Conservation (phyloP, 2,113 vertebrate genomes). For the Hippocampus abdominalis region DNA sequence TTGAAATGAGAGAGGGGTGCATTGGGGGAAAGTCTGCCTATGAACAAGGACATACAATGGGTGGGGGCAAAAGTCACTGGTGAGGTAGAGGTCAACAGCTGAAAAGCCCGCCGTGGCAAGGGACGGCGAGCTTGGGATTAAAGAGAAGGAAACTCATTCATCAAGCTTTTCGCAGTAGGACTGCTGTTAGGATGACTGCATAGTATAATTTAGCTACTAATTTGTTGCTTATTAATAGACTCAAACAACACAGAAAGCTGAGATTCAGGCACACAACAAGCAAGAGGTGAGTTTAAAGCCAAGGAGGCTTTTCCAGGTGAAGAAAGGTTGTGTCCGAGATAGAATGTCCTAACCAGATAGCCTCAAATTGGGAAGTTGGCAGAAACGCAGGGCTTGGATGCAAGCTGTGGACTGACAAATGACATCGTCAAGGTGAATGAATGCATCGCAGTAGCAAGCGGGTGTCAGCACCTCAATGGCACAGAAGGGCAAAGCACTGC, state of each 20-base stretch:
- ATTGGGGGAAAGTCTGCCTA: slow-evolving; percentile 48
- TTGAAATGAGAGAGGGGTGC: slow-evolving; percentile 36
- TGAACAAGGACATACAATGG: slow-evolving; percentile 52
- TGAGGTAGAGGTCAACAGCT: slow-evolving; percentile 68
- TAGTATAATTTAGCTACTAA: slow-evolving; percentile 13
- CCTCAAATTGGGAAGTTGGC: slow-evolving; percentile 49
- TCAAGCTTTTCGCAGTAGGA: slow-evolving; percentile 38
- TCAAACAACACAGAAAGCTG: slow-evolving; percentile 7
- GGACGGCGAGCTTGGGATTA: slow-evolving; percentile 23
- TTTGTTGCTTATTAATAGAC: slow-evolving; percentile 19
- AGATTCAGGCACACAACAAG: background rate
- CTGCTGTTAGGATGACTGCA: slow-evolving; percentile 4
- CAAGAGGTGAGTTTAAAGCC: slow-evolving; percentile 19
- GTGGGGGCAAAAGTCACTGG: slow-evolving; percentile 51
- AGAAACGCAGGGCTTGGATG: slow-evolving; percentile 28
- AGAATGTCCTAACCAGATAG: slow-evolving; percentile 35
- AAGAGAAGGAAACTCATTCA: slow-evolving; percentile 39
- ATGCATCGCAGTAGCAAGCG: slow-evolving; percentile 16
- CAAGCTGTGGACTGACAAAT: slow-evolving; percentile 24
- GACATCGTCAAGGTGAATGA: slow-evolving; percentile 34
- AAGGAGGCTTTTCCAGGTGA: slow-evolving; percentile 21
- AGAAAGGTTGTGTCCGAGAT: slow-evolving; percentile 35
- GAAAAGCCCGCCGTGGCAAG: slow-evolving; percentile 38
- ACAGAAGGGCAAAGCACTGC: slow-evolving; percentile 49
- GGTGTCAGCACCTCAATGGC: slow-evolving; percentile 48